Evolutionary conservation across 1,140 invertebrate genomes (phyloP).

Genomic region (Patella vulgata): DNA sequence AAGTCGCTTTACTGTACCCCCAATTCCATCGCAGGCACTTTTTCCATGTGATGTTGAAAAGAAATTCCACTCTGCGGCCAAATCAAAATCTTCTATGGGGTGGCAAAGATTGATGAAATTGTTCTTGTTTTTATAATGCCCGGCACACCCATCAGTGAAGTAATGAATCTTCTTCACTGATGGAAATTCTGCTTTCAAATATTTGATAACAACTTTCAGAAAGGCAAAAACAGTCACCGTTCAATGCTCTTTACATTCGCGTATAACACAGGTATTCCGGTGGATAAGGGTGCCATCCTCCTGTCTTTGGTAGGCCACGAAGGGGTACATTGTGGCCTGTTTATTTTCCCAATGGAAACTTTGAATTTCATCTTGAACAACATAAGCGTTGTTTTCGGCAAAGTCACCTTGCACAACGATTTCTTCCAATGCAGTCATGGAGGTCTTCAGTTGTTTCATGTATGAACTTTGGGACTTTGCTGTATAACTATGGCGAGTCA

Average conservation of each 20-base stretch:
- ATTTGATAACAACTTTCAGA: too few species aligned
- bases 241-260: too few species aligned
- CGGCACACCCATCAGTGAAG: conserved; percentile 52
- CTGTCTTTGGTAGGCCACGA: background rate
- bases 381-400: background rate
- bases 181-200: conserved; percentile 7
- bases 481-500: too few species aligned
- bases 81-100: conserved; percentile 46
- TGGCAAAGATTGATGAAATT: conserved; percentile 53
- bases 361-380: conserved; percentile 7
- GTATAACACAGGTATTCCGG: too few species aligned
- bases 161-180: conserved; percentile 47
- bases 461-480: too few species aligned
- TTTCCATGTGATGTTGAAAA: conserved; percentile 36
- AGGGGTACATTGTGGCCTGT: background rate
- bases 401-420: conserved; percentile 1
- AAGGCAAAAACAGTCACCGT: too few species aligned
- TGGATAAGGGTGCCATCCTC: too few species aligned
- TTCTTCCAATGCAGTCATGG: too few species aligned
- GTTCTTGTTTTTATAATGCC: conserved; percentile 60
- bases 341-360: conserved; percentile 4
- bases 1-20: conserved; percentile 16
- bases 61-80: conserved; percentile 54
- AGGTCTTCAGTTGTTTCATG: too few species aligned
- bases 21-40: conserved; percentile 47